Conservation (phyloP, 2,113 vertebrate genomes). For the Lasiurus borealis region DNA sequence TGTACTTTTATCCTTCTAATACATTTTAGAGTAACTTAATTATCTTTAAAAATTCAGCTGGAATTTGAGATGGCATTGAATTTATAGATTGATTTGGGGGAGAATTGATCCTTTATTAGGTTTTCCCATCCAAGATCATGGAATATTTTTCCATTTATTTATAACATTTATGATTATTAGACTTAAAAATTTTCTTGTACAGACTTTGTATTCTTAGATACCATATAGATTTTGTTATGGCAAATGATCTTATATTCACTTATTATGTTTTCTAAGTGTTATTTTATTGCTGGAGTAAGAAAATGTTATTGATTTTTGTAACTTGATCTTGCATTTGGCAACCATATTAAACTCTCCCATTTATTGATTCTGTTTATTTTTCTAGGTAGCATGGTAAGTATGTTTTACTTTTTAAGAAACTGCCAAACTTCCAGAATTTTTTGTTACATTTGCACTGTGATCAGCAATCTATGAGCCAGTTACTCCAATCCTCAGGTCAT, state of each 20-base stretch:
- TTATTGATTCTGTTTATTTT: slow-evolving; percentile 1
- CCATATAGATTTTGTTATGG: neutral
- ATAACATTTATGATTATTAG: neutral
- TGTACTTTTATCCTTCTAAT: neutral
- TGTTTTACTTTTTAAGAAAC: slow-evolving; percentile 31
- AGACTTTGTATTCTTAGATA: slow-evolving; percentile 6
- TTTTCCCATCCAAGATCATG: neutral
- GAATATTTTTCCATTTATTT: neutral
- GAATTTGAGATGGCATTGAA: neutral
- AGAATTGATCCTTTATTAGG: neutral
- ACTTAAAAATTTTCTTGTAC: neutral
- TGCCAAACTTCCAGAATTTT: neutral
- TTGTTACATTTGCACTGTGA: neutral
- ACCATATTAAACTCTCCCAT: neutral
- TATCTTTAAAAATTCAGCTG: slow-evolving; percentile 1
- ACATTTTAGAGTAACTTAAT: neutral
- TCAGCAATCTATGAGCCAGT: neutral
- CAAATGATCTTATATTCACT: neutral
- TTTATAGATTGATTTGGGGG: neutral
- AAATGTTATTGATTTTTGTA: neutral
- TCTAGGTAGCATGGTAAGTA: neutral
- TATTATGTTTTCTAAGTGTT: slow-evolving; percentile 31
- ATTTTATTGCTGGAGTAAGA: neutral
- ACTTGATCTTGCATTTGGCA: neutral
- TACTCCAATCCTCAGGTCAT: neutral